Evolutionary conservation across 2,888 invertebrate genomes (phyloP).

Genomic region (Drosophila mercatorum): DNA sequence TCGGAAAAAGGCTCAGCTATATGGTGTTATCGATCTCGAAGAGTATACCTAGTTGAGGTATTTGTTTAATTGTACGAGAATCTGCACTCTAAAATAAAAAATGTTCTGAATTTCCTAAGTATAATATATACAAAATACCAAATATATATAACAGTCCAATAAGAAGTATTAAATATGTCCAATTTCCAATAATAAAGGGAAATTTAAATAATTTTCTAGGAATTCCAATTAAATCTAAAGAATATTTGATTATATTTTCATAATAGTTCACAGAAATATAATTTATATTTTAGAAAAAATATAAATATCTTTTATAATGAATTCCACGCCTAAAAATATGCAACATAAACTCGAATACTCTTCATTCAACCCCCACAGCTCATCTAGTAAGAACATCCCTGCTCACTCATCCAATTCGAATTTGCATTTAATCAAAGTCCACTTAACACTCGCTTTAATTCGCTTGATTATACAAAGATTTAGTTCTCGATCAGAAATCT

Average conservation of each 20-base stretch:
- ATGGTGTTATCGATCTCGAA: neutral
- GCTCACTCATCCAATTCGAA: neutral
- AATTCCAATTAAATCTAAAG: neutral
- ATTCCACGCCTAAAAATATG: neutral
- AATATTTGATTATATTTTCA: neutral
- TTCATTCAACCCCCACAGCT: neutral
- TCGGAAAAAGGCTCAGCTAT: too few species aligned
- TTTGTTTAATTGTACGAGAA: neutral
- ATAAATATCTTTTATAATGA: too few species aligned
- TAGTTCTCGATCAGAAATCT: neutral
- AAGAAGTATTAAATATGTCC: too few species aligned
- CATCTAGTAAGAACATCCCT: neutral
- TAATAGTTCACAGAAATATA: neutral
- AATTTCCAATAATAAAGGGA: too few species aligned
- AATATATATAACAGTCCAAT: neutral
- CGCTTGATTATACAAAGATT: neutral
- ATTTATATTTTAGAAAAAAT: too few species aligned
- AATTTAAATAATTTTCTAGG: neutral
- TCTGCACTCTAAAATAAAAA: neutral
- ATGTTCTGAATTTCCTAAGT: too few species aligned
- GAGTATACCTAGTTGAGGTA: too few species aligned
- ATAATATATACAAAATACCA: too few species aligned
- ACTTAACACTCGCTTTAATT: slow-evolving; percentile 5
- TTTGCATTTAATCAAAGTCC: neutral
- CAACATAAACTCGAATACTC: neutral